phyloP scores from a whole-genome alignment of 2,113 vertebrate species.

The Gila orcuttii region DNA sequence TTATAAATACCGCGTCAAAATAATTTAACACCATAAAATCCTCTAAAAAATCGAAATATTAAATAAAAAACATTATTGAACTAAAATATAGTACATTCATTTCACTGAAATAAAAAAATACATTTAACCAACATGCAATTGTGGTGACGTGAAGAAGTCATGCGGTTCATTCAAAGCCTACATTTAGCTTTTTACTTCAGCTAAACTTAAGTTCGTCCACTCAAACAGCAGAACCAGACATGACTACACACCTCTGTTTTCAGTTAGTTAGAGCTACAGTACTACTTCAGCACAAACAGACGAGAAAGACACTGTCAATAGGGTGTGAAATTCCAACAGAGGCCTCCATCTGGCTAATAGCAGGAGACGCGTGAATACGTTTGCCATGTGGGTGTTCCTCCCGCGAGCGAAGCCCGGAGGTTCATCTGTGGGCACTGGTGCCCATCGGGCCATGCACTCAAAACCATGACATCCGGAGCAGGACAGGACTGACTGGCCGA shows the following conservation, averaged over 20 bases:
- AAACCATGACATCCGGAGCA: conserved; percentile 5
- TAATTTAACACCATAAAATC: too few relatives aligned
- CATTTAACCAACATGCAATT: too few relatives aligned
- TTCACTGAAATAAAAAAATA: too few relatives aligned
- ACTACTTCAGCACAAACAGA: conserved; percentile 21
- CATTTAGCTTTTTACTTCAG: background rate
- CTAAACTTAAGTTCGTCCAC: conserved; percentile 11
- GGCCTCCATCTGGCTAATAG: conserved; percentile 69
- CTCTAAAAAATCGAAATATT: too few relatives aligned
- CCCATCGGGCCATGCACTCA: conserved; percentile 59
- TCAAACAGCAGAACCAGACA: conserved; percentile 52
- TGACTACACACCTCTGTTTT: conserved; percentile 34
- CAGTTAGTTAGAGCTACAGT: background rate
- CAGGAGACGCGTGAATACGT: conserved; percentile 66
- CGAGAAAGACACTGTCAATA: conserved; percentile 70
- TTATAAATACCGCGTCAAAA: too few relatives aligned
- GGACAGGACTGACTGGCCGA: background rate
- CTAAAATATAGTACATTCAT: too few relatives aligned
- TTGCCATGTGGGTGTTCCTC: conserved; percentile 57
- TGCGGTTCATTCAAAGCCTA: too few relatives aligned
- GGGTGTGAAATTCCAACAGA: conserved; percentile 78
- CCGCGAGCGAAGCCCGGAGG: conserved; percentile 10
- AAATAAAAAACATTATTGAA: too few relatives aligned
- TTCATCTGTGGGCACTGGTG: conserved; percentile 65
- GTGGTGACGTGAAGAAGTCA: too few relatives aligned